Evolutionary conservation across 2,888 invertebrate species (phyloP).

Genomic region (Lathronympha strigana): DNA sequence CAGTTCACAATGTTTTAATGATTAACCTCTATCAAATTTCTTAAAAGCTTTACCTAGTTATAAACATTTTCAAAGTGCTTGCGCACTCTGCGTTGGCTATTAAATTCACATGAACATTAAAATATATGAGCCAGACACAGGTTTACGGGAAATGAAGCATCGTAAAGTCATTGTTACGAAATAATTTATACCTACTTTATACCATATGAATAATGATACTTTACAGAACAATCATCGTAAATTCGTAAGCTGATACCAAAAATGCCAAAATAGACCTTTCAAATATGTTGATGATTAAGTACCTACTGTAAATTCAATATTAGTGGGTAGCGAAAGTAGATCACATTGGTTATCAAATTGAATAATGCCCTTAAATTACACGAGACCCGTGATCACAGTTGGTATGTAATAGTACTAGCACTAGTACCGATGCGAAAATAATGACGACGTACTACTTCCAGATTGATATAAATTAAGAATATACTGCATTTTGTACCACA

Average conservation of each 20-base stretch:
- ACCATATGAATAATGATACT: conserved; percentile 17
- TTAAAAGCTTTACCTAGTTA: background rate
- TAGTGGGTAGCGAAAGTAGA: background rate
- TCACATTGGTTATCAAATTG: no score
- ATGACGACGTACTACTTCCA: no score
- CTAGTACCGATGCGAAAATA: no score
- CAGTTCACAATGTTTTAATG: background rate
- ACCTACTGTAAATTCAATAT: background rate
- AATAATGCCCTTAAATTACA: no score
- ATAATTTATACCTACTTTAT: conserved; percentile 14
- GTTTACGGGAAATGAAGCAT: conserved; percentile 8
- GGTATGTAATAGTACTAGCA: no score
- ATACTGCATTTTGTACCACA: no score
- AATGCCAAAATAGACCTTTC: no score
- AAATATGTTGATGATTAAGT: no score
- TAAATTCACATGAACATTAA: conserved; percentile 1
- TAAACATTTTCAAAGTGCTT: conserved; percentile 3
- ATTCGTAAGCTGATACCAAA: conserved; percentile 1
- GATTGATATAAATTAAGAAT: no score
- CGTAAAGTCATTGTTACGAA: conserved; percentile 27
- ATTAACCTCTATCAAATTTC: background rate
- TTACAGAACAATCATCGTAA: conserved; percentile 16
- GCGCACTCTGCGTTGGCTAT: background rate
- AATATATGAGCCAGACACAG: conserved; percentile 3
- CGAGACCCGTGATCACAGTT: no score